phyloP scores from a whole-genome alignment of 1,140 invertebrate genomes.

The Leptonema lineaticorne region DNA sequence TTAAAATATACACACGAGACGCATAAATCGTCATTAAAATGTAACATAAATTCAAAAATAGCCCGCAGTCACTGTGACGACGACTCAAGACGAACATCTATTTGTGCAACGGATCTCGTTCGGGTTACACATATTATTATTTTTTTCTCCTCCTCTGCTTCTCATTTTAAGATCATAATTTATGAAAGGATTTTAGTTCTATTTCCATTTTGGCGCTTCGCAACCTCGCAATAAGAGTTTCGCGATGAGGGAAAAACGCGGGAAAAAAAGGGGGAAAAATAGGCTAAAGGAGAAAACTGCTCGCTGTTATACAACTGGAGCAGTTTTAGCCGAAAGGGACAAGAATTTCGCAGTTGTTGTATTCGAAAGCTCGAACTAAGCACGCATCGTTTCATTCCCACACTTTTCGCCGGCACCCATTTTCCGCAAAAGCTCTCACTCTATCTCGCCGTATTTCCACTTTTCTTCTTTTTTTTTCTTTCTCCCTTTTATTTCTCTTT shows the following conservation, averaged over 20 bases:
- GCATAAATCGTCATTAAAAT: too few species aligned
- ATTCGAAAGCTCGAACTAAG: constrained; percentile 23
- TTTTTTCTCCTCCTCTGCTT: too few species aligned
- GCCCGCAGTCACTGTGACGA: too few species aligned
- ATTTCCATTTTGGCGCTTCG: not conserved
- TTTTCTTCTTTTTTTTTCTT: too few species aligned
- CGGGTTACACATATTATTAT: too few species aligned
- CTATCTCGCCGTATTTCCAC: too few species aligned
- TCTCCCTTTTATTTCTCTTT: constrained; percentile 12
- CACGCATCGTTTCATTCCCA: constrained; percentile 32
- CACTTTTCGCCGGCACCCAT: constrained; percentile 28
- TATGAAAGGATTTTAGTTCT: not conserved
- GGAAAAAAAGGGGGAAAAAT: not conserved
- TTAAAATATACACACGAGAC: too few species aligned
- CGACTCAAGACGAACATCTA: not conserved
- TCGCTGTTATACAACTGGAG: not conserved
- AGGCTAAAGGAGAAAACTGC: too few species aligned
- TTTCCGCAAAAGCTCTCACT: too few species aligned
- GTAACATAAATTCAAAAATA: too few species aligned
- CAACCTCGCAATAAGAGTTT: not conserved
- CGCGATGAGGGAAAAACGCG: not conserved
- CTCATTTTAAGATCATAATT: not conserved
- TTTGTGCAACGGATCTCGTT: not conserved
- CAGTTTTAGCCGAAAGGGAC: constrained; percentile 12
- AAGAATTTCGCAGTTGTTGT: constrained; percentile 25